Conservation (phyloP, 1,140 invertebrate species). For the Philopotamus ludificatus region DNA sequence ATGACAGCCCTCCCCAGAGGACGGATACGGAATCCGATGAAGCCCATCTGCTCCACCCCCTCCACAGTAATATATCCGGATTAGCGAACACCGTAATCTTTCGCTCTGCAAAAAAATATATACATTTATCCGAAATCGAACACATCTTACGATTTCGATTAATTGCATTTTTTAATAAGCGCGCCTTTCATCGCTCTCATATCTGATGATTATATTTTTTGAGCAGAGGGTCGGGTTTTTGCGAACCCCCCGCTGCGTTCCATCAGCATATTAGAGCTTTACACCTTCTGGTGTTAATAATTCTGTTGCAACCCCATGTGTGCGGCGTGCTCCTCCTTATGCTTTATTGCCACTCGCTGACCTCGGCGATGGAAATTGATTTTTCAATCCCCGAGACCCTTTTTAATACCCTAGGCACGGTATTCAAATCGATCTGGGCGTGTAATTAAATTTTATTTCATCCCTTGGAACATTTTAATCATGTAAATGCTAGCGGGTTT, state of each 20-base stretch:
- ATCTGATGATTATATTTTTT: background rate
- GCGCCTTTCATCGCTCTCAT: background rate
- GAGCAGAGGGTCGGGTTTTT: background rate
- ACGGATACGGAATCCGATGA: slow-evolving; percentile 16
- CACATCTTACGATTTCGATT: no score
- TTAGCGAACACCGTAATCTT: slow-evolving; percentile 33
- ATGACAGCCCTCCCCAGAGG: slow-evolving; percentile 26
- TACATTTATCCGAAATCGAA: no score
- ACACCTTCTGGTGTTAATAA: slow-evolving; percentile 40
- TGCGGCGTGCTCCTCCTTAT: slow-evolving; percentile 16
- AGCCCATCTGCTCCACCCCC: slow-evolving; percentile 22
- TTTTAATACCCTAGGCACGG: no score
- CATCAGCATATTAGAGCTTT: slow-evolving; percentile 38
- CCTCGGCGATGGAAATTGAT: background rate
- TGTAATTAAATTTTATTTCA: no score
- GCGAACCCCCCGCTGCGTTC: slow-evolving; percentile 22
- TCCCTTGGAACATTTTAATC: no score
- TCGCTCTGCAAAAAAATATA: slow-evolving; percentile 15
- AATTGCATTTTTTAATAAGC: background rate
- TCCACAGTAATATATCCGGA: slow-evolving; percentile 39
- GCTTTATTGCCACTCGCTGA: slow-evolving; percentile 10
- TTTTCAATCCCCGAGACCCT: background rate
- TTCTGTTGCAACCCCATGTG: background rate
- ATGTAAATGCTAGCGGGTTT: no score
- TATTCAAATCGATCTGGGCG: no score